These are phyloP conservation scores for Anguilla pacifica DNA, from an alignment of 2,797 vertebrate species.

Conservation along the genomic window DNA sequence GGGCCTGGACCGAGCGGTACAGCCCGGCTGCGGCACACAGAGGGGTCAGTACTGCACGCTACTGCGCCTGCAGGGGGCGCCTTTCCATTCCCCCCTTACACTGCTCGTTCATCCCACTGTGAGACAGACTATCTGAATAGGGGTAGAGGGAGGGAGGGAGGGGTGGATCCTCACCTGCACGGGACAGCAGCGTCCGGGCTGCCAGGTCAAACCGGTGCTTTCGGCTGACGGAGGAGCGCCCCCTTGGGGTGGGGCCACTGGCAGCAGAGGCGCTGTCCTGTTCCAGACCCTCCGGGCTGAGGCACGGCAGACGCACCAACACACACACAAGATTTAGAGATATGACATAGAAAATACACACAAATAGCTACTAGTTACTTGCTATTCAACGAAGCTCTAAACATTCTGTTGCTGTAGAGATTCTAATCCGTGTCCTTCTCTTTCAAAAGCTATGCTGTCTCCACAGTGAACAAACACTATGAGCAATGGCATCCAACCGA, in stretches of 20 bases:
- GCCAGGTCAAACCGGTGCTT: constrained; percentile 96
- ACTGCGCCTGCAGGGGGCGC: neutral
- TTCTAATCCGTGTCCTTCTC: neutral
- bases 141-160: neutral
- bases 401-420: neutral
- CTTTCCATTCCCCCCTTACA: neutral
- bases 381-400: neutral
- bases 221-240: constrained; percentile 82
- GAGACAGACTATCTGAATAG: neutral
- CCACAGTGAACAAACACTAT: neutral
- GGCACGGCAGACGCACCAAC: neutral
- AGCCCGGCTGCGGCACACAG: constrained; percentile 79
- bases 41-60: neutral
- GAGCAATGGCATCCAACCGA: neutral
- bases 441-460: neutral
- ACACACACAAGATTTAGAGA: neutral
- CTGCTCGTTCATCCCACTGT: no score
- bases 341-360: neutral
- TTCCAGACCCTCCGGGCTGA: constrained; percentile 86
- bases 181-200: constrained; percentile 89
- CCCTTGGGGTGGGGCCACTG: constrained; percentile 77
- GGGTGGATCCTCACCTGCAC: constrained; percentile 80
- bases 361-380: neutral
- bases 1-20: constrained; percentile 96
- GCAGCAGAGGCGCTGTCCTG: constrained; percentile 85